Percentiles rank a stretch among this genome's conserved stretches.
Evolutionary conservation across 2,888 invertebrate species (phyloP).

Genomic region (Nemotelus pantherinus): DNA sequence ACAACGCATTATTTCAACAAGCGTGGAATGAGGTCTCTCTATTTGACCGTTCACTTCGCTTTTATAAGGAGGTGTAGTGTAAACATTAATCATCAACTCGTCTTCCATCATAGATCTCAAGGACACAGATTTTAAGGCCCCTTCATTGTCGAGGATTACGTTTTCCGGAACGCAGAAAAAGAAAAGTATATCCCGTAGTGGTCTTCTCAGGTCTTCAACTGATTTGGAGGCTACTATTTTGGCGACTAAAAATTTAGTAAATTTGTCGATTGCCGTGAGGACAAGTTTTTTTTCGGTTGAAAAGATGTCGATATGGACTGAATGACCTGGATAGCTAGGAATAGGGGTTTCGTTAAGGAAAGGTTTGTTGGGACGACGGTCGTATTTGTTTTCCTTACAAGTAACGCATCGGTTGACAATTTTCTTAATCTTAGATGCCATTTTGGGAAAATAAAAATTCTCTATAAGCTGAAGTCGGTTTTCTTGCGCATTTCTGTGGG

Average conservation of each 20-base stretch:
- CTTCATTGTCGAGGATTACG: conserved; percentile 44
- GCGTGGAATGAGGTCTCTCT: conserved; percentile 46
- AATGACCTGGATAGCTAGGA: conserved; percentile 29
- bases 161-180: conserved; percentile 32
- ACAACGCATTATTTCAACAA: conserved; percentile 44
- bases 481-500: conserved; percentile 46
- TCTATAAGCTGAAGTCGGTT: conserved; percentile 45
- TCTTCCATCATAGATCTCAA: conserved; percentile 33
- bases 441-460: conserved; percentile 46
- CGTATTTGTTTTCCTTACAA: conserved; percentile 46
- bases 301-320: conserved; percentile 41
- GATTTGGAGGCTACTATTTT: conserved; percentile 37
- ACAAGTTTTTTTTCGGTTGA: conserved; percentile 43
- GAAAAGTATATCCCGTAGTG: conserved; percentile 34
- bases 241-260: conserved; percentile 45
- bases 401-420: conserved; percentile 20
- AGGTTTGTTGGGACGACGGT: conserved; percentile 37
- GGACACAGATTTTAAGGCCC: conserved; percentile 36
- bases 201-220: conserved; percentile 37
- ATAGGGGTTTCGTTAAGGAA: conserved; percentile 11
- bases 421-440: conserved; percentile 41
- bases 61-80: conserved; percentile 7
- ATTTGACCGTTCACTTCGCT: conserved; percentile 42
- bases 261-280: conserved; percentile 49
- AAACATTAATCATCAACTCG: conserved; percentile 17